Evolutionary conservation across 2,113 vertebrate genomes (phyloP).

Genomic region (Calyptomena viridis): DNA sequence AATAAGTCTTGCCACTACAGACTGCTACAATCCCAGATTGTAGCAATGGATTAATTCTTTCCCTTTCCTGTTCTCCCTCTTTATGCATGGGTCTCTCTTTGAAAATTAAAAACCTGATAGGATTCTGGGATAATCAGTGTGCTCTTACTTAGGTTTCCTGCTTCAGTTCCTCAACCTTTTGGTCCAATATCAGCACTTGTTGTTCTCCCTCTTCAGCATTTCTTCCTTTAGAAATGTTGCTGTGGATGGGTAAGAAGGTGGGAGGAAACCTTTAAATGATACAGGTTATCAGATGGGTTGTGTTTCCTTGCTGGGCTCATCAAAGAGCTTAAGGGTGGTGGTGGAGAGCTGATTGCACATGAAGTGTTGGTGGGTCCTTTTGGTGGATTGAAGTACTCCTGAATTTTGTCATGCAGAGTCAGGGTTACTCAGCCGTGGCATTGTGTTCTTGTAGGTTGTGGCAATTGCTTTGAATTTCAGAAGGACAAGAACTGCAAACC

Average conservation of each 20-base stretch:
- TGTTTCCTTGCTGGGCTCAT: background rate
- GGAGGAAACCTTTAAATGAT: background rate
- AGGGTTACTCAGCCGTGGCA: background rate
- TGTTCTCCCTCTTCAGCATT: background rate
- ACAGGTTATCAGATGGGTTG: background rate
- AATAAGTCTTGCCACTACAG: background rate
- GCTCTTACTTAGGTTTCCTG: background rate
- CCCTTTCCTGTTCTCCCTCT: background rate
- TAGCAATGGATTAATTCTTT: background rate
- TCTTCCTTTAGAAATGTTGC: background rate
- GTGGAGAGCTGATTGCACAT: background rate
- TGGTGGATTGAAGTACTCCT: background rate
- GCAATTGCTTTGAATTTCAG: background rate
- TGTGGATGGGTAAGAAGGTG: background rate
- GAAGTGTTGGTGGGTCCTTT: background rate
- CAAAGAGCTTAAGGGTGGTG: background rate
- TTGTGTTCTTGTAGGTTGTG: background rate
- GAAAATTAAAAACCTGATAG: background rate
- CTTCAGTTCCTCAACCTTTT: background rate
- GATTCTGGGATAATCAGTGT: background rate
- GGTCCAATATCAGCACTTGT: background rate
- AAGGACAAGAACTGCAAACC: slow-evolving; percentile 8
- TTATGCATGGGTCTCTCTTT: rapidly evolving
- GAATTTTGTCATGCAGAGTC: background rate
- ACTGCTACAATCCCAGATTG: rapidly evolving